Percentiles rank a stretch among this genome's conserved stretches.
Evolutionary conservation across 2,797 vertebrate genomes (phyloP).

Genomic region (Xyrichtys novacula): DNA sequence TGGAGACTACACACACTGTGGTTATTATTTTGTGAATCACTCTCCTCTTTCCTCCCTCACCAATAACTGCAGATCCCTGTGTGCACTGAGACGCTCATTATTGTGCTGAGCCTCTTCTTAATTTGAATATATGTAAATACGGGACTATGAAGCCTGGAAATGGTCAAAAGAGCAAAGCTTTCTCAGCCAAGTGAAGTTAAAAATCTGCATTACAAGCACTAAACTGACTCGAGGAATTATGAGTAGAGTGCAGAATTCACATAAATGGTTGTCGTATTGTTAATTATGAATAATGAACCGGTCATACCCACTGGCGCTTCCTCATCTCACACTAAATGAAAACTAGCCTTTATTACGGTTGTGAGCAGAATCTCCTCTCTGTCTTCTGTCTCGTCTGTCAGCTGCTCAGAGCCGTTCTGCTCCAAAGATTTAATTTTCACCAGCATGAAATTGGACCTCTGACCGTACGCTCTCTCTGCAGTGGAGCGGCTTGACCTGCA

Average conservation of each 20-base stretch:
- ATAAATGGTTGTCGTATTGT: conserved; percentile 38
- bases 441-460: conserved; percentile 51
- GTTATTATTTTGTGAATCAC: conserved; percentile 51
- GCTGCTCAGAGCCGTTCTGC: conserved; percentile 34
- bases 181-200: conserved; percentile 7
- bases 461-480: conserved; percentile 4
- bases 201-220: conserved; percentile 42
- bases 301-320: conserved; percentile 22
- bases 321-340: conserved; percentile 38
- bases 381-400: conserved; percentile 28
- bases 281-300: conserved; percentile 61
- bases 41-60: conserved; percentile 26
- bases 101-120: conserved; percentile 17
- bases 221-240: conserved; percentile 25
- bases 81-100: conserved; percentile 41
- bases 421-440: conserved; percentile 58
- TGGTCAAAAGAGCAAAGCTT: conserved; percentile 36
- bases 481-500: conserved; percentile 29
- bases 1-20: conserved; percentile 34
- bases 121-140: conserved; percentile 63
- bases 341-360: conserved; percentile 38
- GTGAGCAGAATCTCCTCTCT: conserved; percentile 5
- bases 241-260: conserved; percentile 22
- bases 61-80: conserved; percentile 35
- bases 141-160: conserved; percentile 4